Base-by-base conservation (phyloP, 2,888 invertebrate species). In the Clusia tigrina region DNA sequence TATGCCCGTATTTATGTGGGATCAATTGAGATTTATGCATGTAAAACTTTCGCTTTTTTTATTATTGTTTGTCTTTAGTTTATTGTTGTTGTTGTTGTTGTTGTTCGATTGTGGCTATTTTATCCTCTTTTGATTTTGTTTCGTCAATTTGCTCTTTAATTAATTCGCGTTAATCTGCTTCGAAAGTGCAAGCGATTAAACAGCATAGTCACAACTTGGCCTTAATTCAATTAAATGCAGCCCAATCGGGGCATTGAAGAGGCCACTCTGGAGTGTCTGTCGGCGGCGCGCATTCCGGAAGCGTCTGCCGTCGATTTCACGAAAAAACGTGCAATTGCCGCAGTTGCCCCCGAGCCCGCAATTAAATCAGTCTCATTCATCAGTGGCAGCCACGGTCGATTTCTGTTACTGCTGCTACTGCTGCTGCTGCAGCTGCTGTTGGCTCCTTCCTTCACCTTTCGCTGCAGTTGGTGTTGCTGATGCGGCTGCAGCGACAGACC, bases 11-110 rank as follows among this genome's bases (percentile, higher is more conserved):
- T 42, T 15, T 42, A 15, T 22, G 48, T 48, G 20, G 22, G 48
- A 48, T 48, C 48, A 48, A 48, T n/a, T 20, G 48, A 48, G 48
- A 48, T 48, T 48, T 18, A 48, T 48, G 48, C 3, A 48, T 3
- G 3, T 6, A 42, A 5, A 42, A 42, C 42, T 42, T 42, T 42
- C 42, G 32, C 32, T 32, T 32, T 32, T 32, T n/a, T n/a, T n/a
- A n/a, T n/a, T n/a, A n/a, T n/a, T n/a, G n/a, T n/a, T n/a, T n/a
- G n/a, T n/a, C n/a, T n/a, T n/a, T n/a, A n/a, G n/a, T n/a, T n/a
- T n/a, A n/a, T n/a, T n/a, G n/a, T n/a, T n/a, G n/a, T n/a, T n/a
- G n/a, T n/a, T n/a, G n/a, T n/a, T n/a, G n/a, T n/a, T n/a, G n/a
- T n/a, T n/a, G n/a, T n/a, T n/a, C n/a, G n/a, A n/a, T n/a, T n/a